Evolutionary conservation across 1,140 invertebrate species (phyloP).

Genomic region (Zaprionus tsacasi): DNA sequence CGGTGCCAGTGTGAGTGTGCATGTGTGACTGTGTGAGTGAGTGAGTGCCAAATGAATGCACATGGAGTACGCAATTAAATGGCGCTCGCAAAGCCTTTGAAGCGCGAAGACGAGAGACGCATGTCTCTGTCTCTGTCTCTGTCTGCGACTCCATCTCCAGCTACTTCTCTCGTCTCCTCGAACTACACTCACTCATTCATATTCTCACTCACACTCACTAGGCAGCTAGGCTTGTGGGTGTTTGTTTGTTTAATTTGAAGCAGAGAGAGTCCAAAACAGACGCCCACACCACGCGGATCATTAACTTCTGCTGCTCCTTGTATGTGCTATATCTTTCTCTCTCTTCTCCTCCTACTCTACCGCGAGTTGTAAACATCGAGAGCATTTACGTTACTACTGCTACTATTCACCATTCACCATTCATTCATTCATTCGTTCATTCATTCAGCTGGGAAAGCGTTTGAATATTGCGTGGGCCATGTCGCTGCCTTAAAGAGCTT

Average conservation of each 20-base stretch:
- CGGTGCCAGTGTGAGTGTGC: constrained; percentile 1
- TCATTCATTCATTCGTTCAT: constrained; percentile 31
- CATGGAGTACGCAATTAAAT: constrained; percentile 36
- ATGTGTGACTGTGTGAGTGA: background rate
- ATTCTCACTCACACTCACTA: constrained; percentile 18
- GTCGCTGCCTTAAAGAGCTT: background rate
- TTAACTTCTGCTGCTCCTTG: constrained; percentile 63
- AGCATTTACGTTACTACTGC: constrained; percentile 36
- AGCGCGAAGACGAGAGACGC: constrained; percentile 15
- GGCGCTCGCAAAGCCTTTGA: constrained; percentile 31
- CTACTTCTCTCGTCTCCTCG: constrained; percentile 4
- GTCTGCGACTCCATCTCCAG: background rate
- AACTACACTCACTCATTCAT: constrained; percentile 50
- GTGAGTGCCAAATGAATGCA: constrained; percentile 24
- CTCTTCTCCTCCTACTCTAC: background rate
- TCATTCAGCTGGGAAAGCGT: constrained; percentile 10
- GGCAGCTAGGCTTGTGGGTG: constrained; percentile 37
- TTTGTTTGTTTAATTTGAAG: constrained; percentile 58
- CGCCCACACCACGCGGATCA: constrained; percentile 58
- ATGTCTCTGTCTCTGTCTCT: too few species aligned
- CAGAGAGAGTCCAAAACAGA: constrained; percentile 43
- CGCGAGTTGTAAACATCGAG: constrained; percentile 42
- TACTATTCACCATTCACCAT: constrained; percentile 15
- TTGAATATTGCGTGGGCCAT: constrained; percentile 21
- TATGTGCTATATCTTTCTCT: constrained; percentile 22